Conservation (phyloP, 2,113 vertebrate genomes). For the Menidia beryllina region DNA sequence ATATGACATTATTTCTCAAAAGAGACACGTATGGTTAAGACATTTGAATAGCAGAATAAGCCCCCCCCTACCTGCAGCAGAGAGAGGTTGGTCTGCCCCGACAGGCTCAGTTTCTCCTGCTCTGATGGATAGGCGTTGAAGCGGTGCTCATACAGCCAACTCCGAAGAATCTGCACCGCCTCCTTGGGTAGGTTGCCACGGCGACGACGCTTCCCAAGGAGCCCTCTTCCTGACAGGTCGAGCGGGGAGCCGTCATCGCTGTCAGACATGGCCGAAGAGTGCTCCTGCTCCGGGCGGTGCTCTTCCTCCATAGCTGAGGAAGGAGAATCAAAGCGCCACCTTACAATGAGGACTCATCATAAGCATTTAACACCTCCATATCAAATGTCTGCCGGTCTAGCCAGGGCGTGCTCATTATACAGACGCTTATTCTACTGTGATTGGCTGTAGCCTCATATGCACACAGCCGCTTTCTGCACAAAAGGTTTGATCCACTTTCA, state of each 20-base stretch:
- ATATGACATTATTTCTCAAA: no score
- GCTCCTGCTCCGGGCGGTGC: conserved; percentile 68
- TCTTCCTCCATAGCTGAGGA: conserved; percentile 76
- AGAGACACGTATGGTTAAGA: not conserved
- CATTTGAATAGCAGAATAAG: not conserved
- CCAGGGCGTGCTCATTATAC: not conserved
- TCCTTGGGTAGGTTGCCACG: conserved; percentile 97
- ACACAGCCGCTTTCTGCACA: not conserved
- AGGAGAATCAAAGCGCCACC: not conserved
- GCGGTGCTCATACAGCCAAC: conserved; percentile 95
- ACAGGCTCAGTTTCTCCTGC: conserved; percentile 93
- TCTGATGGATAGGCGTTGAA: conserved; percentile 97
- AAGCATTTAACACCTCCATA: not conserved
- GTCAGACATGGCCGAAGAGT: conserved; percentile 89
- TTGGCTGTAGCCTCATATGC: no score
- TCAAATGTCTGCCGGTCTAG: not conserved
- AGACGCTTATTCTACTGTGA: no score
- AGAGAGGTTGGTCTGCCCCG: conserved; percentile 90
- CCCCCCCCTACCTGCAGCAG: conserved; percentile 89
- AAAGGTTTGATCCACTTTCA: not conserved
- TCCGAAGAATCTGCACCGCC: conserved; percentile 92
- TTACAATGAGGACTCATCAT: not conserved
- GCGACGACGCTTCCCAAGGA: conserved; percentile 88
- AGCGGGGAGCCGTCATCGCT: conserved; percentile 90
- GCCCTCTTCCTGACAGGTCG: conserved; percentile 81